These are phyloP conservation scores for Darevskia nairensis DNA, from an alignment of 2,797 vertebrate genomes.

Conservation along the genomic window DNA sequence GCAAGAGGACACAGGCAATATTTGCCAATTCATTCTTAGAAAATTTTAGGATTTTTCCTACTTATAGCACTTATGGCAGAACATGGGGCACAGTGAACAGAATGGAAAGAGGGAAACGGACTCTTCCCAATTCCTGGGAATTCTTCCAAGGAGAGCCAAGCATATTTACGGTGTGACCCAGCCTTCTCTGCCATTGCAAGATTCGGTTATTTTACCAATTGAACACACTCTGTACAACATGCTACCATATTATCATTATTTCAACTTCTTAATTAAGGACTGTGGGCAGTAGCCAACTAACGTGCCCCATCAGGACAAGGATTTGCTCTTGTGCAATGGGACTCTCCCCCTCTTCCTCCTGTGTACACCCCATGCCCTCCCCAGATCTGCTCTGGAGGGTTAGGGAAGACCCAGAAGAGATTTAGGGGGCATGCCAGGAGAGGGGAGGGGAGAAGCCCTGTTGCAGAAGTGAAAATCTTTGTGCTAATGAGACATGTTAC, in stretches of 20 bases:
- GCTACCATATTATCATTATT: neutral
- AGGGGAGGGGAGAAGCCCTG: no score
- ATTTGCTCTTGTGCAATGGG: no score
- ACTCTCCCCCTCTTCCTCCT: no score
- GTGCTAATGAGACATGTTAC: no score
- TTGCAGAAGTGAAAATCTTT: no score
- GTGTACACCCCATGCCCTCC: no score
- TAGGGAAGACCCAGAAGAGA: no score
- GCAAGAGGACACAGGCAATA: neutral
- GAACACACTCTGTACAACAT: neutral
- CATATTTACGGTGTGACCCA: neutral
- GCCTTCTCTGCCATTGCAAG: neutral
- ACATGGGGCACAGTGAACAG: neutral
- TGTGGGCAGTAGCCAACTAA: no score
- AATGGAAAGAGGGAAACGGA: neutral
- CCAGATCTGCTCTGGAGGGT: no score
- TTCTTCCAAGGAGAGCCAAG: neutral
- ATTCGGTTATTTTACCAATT: neutral
- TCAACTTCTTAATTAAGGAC: neutral
- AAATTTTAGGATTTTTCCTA: neutral
- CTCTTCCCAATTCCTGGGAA: neutral
- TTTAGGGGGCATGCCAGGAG: no score
- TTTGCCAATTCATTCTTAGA: neutral
- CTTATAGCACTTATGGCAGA: neutral
- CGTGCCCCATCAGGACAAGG: no score